Evolutionary conservation across 2,113 vertebrate genomes (phyloP).

Genomic region (Rhabdornis inornatus): DNA sequence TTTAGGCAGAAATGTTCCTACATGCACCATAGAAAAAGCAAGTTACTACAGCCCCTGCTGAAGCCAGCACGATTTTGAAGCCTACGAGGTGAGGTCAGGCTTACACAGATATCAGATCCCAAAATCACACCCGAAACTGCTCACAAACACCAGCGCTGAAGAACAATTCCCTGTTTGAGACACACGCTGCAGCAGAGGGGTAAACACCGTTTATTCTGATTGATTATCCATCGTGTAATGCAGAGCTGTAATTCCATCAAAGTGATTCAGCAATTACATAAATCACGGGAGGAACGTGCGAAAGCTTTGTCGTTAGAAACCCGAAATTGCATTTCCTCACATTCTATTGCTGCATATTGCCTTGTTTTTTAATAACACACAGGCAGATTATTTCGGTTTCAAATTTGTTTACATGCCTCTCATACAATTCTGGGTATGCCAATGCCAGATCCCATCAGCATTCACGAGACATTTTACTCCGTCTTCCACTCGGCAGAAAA

Average conservation of each 20-base stretch:
- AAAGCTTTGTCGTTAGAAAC: neutral
- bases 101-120: neutral
- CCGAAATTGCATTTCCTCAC: neutral
- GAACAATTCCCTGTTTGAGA: neutral
- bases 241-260: conserved; percentile 42
- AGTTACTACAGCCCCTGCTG: conserved; percentile 28
- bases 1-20: conserved; percentile 21
- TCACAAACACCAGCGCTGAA: fast-evolving
- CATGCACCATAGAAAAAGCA: neutral
- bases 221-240: conserved; percentile 21
- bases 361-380: neutral
- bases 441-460: neutral
- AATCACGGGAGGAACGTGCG: neutral
- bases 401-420: neutral
- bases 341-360: neutral
- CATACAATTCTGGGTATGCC: neutral
- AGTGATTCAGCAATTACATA: conserved; percentile 6
- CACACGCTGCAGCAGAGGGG: neutral
- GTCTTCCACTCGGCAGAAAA: neutral
- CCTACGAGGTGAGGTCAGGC: neutral
- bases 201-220: conserved; percentile 29
- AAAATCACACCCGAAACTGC: neutral
- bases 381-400: neutral
- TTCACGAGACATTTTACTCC: neutral
- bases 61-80: neutral